A percentile compares a stretch with the other conserved stretches of the same genome.
Conservation (phyloP, 2,113 vertebrate genomes). For the Ameiurus melas region DNA sequence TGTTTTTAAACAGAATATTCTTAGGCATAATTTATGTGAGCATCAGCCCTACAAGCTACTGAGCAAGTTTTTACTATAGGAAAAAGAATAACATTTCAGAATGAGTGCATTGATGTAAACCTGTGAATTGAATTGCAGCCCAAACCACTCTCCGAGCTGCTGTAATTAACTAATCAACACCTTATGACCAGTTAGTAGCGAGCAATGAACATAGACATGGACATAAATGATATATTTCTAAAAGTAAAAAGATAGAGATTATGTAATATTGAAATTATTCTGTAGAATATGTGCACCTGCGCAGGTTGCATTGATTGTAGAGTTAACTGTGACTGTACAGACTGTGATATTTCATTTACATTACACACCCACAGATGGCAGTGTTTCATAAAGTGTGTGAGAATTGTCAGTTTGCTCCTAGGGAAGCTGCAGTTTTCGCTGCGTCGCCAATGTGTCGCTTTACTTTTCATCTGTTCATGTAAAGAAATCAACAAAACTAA, state of each 20-base stretch:
- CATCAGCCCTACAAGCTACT: background rate
- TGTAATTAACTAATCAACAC: background rate
- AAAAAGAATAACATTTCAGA: background rate
- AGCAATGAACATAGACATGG: background rate
- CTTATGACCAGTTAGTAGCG: background rate
- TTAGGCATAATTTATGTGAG: background rate
- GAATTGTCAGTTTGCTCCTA: background rate
- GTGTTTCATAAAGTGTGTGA: background rate
- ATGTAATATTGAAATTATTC: background rate
- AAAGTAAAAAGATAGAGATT: background rate
- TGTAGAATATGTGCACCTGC: background rate
- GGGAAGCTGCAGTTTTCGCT: background rate
- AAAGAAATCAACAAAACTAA: background rate
- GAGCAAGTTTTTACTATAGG: background rate
- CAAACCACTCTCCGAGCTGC: background rate
- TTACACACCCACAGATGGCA: slow-evolving; percentile 8
- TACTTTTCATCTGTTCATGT: background rate
- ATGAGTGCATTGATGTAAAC: background rate
- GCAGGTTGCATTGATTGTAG: background rate
- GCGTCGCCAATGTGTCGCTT: background rate
- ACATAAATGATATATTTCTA: background rate
- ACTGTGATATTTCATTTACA: background rate
- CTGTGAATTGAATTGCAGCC: background rate
- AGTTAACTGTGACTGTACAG: background rate
- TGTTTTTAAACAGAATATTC: background rate